Evolutionary conservation across 2,113 vertebrate genomes (phyloP).

Genomic region (Syngnathus floridae): DNA sequence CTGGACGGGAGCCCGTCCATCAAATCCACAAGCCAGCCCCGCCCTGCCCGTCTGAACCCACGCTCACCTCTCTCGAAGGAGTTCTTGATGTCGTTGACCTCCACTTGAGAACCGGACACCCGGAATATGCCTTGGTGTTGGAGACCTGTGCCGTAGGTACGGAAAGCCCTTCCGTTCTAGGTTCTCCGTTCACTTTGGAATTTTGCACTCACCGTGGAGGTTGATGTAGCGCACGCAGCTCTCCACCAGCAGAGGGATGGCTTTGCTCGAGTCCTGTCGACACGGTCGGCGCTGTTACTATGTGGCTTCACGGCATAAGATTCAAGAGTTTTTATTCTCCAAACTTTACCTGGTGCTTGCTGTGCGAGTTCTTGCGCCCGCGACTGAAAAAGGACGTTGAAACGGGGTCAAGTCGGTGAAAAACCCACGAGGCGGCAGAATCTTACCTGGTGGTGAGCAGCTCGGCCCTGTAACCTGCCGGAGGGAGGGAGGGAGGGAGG

Average conservation of each 20-base stretch:
- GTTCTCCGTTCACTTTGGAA: too few relatives aligned
- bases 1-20: slow-evolving; percentile 65
- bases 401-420: neutral
- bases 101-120: slow-evolving; percentile 95
- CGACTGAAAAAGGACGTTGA: slow-evolving; percentile 69
- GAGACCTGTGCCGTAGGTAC: slow-evolving; percentile 72
- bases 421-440: neutral
- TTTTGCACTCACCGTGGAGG: slow-evolving; percentile 80
- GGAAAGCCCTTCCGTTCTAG: neutral
- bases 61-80: slow-evolving; percentile 93
- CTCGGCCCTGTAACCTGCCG: slow-evolving; percentile 61
- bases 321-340: too few relatives aligned
- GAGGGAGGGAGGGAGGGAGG: neutral
- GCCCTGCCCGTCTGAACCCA: neutral
- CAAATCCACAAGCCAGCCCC: neutral
- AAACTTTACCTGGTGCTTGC: slow-evolving; percentile 87
- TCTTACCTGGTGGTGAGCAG: slow-evolving; percentile 64
- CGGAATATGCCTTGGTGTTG: slow-evolving; percentile 98
- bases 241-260: slow-evolving; percentile 94
- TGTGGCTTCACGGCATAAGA: too few relatives aligned
- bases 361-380: slow-evolving; percentile 96
- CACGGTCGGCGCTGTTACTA: neutral
- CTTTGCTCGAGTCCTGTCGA: slow-evolving; percentile 86
- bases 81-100: slow-evolving; percentile 99
- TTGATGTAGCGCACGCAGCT: slow-evolving; percentile 98